These are phyloP conservation scores for Actinostola sp. DNA, from an alignment of 92 coral and sea anemone species.

Conservation along the genomic window DNA sequence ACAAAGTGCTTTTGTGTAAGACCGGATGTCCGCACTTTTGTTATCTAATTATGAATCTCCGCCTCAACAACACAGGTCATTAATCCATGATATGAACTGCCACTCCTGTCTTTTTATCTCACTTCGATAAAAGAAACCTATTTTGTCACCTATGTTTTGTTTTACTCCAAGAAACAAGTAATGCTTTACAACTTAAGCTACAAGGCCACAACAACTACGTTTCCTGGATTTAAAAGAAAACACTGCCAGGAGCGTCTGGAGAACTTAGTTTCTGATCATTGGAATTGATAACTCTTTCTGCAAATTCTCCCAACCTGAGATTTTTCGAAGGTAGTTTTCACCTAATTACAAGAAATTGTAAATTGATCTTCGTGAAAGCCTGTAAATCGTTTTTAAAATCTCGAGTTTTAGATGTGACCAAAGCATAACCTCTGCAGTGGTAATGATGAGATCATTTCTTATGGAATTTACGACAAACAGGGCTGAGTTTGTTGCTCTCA, in stretches of 20 bases:
- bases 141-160: slow-evolving; percentile 5
- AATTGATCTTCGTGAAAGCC: not conserved
- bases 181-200: no score
- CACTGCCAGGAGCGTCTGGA: not conserved
- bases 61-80: not conserved
- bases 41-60: not conserved
- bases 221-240: not conserved
- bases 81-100: not conserved
- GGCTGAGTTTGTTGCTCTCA: no score
- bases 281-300: not conserved
- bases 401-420: not conserved
- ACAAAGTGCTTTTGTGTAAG: no score
- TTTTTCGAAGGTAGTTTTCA: slow-evolving; percentile 10
- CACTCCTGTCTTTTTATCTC: not conserved
- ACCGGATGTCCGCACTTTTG: not conserved
- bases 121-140: not conserved
- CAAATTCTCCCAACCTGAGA: not conserved
- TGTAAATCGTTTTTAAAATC: not conserved
- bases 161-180: not conserved
- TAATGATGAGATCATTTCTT: not conserved
- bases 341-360: not conserved
- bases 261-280: not conserved
- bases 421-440: not conserved
- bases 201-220: not conserved
- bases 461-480: no score